Evolutionary conservation across 2,797 vertebrate species (phyloP).

Genomic region (Pseudochirops corinnae): DNA sequence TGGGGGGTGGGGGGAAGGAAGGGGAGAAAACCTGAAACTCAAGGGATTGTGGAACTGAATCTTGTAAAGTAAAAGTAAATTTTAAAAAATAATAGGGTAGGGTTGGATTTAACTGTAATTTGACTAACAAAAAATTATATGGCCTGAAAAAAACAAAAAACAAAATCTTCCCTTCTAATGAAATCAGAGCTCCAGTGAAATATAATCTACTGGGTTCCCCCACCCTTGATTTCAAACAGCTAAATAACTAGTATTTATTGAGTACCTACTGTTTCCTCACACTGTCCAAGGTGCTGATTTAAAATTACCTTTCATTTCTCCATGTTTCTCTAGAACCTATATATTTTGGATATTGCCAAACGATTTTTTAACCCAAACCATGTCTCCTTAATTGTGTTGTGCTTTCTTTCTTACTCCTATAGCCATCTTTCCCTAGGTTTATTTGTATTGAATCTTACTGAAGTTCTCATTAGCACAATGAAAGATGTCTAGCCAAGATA

Average conservation of each 20-base stretch:
- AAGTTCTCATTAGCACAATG: constrained; percentile 36
- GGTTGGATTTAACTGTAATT: too few relatives aligned
- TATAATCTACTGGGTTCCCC: neutral
- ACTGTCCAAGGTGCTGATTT: constrained; percentile 3
- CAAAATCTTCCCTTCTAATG: neutral
- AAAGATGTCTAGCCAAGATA: neutral
- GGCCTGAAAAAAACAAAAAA: too few relatives aligned
- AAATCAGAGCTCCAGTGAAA: neutral
- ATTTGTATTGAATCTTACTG: neutral
- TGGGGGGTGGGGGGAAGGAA: too few relatives aligned
- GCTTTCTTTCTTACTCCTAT: constrained; percentile 11
- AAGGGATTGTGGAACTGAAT: too few relatives aligned
- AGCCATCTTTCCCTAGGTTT: neutral
- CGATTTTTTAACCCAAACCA: neutral
- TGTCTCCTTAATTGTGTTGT: neutral
- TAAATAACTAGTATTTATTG: neutral
- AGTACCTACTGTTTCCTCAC: neutral
- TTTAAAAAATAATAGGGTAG: too few relatives aligned
- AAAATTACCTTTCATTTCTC: neutral
- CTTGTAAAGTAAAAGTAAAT: too few relatives aligned
- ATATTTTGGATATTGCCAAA: neutral
- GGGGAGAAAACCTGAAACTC: too few relatives aligned
- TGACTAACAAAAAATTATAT: too few relatives aligned
- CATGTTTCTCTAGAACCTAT: neutral
- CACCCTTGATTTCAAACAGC: neutral